These are phyloP conservation scores for Galerucella pusilla DNA, from an alignment of 2,888 invertebrate genomes.

Conservation along the genomic window DNA sequence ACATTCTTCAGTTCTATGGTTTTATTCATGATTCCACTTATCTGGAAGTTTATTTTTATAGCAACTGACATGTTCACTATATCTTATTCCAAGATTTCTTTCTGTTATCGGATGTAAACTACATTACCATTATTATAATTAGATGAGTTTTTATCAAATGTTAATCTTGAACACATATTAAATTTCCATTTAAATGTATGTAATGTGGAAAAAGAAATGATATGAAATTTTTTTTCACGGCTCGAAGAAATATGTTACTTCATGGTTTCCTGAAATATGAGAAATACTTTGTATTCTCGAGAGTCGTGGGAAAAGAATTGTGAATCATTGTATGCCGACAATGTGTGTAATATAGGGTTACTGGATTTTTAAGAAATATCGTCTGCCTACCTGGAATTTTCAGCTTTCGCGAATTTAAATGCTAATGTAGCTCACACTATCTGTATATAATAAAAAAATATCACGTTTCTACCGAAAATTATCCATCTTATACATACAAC, in stretches of 20 bases:
- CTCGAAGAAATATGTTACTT: background rate
- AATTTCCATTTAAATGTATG: background rate
- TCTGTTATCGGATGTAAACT: no score
- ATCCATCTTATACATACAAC: no score
- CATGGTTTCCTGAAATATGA: background rate
- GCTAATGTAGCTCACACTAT: background rate
- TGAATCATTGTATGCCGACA: background rate
- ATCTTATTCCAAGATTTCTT: no score
- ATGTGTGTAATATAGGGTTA: background rate
- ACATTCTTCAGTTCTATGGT: no score
- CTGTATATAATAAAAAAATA: no score
- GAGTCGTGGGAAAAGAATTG: background rate
- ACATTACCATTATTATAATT: no score
- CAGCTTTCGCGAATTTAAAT: background rate
- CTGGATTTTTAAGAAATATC: background rate
- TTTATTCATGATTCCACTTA: no score
- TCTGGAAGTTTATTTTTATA: no score
- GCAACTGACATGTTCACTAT: no score
- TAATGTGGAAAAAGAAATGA: background rate
- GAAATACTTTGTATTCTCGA: slow-evolving; percentile 1
- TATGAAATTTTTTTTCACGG: background rate
- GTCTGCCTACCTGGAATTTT: background rate
- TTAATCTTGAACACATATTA: background rate
- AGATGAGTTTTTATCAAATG: no score
- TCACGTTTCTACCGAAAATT: no score